Evolutionary conservation across 2,113 vertebrate genomes (phyloP), one percentile per base, ranked within the genome.

Genomic region (Hucho hucho): DNA sequence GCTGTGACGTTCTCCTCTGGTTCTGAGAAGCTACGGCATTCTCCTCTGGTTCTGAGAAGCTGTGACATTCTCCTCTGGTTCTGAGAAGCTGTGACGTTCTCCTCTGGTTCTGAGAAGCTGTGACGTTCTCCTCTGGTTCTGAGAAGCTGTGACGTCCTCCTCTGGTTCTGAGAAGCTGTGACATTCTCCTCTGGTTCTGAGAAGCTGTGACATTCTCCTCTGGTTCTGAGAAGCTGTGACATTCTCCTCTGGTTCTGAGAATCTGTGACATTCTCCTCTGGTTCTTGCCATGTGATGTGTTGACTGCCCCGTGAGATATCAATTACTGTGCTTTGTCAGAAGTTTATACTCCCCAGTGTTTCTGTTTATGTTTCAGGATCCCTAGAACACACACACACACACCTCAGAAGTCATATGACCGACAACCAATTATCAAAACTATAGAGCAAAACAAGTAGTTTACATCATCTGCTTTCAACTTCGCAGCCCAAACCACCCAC

Each of bases 301-400:
- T 82, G 81, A 75, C 70, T 83, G 80, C 79, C 75, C 84, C 74
- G 76, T 75, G 74, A 58, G 53, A 82, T 66, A 84, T 70, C 81
- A 87, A 87, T 87, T 75, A 83, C 84, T 88, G 77, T 90, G 80
- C 87, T 86, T 84, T 84, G 78, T 86, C 75, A 83, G 75, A 80
- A 72, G 79, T 64, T 72, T 86, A 86, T 32, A 4, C 79, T 75
- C 75, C 72, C 58, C 80, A 87, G 72, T 77, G 65, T 86, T 84
- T 79, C 28, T n/a, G n/a, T n/a, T n/a, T n/a, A n/a, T 82, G 73
- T 87, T 85, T 82, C 69, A 76, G 76, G 86, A 75, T 75, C 71
- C 70, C 86, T 63, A 74, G 64, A 22, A 64, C 28, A 28, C 22
- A 46, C 47, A 37, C 26, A 56, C 47, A 28, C 25, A 58, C 46